Conservation (phyloP, 2,888 invertebrate species). For the Cyclophora punctaria region DNA sequence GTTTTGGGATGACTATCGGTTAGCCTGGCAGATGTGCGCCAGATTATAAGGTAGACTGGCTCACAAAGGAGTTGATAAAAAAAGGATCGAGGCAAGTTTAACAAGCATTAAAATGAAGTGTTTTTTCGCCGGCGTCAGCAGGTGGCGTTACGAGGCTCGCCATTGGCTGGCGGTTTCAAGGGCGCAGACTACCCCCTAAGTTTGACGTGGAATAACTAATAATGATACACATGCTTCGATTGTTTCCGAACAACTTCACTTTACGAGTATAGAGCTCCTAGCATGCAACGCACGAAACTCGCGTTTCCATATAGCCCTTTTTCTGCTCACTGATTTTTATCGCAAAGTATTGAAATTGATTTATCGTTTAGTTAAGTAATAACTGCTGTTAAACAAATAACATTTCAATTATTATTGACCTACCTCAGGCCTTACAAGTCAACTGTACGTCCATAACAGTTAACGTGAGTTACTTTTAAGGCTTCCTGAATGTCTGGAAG, state of each 20-base stretch:
- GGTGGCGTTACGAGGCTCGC: constrained; percentile 23
- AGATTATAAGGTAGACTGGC: constrained; percentile 18
- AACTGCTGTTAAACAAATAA: constrained; percentile 7
- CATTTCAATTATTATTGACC: constrained; percentile 6
- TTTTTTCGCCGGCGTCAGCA: constrained; percentile 23
- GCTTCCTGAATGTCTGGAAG: constrained; percentile 33
- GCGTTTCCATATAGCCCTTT: constrained; percentile 6
- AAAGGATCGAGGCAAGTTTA: constrained; percentile 17
- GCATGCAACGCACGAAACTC: constrained; percentile 16
- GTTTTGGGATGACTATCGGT: neutral
- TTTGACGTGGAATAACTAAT: constrained; percentile 24
- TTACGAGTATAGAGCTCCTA: constrained; percentile 11
- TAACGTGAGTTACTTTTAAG: constrained; percentile 42
- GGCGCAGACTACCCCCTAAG: constrained; percentile 28
- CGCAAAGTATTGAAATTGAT: neutral
- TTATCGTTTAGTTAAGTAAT: too few relatives aligned
- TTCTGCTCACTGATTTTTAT: constrained; percentile 17
- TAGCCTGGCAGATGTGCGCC: constrained; percentile 17
- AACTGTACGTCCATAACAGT: constrained; percentile 22
- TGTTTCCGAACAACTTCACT: constrained; percentile 19
- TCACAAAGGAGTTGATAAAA: constrained; percentile 19
- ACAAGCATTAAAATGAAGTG: constrained; percentile 18
- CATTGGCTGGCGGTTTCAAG: constrained; percentile 30
- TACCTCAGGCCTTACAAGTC: constrained; percentile 9
- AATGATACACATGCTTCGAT: constrained; percentile 26